Base-by-base conservation (phyloP, 2,797 vertebrate genomes). In the Vespertilio murinus region DNA sequence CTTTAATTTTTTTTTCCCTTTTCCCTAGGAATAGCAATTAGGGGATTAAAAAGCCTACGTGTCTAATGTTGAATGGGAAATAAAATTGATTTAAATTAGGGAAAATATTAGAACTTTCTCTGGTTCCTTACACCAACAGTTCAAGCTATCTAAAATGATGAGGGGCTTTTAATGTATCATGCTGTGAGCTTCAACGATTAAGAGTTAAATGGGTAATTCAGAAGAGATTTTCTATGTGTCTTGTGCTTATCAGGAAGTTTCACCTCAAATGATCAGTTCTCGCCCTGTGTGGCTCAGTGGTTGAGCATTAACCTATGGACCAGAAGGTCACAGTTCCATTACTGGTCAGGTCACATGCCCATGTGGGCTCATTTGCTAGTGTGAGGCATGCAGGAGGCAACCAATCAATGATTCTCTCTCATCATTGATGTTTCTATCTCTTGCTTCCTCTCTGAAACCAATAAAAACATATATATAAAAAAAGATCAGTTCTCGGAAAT, bases 21-120 rank as follows among this genome's bases (percentile, higher is more conserved):
- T 91, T 92, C 90, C 84, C 92, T 75, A 75, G 59, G 59, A 93
- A 95, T 64, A 93, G 35, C 78, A 95, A 93, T 95, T 88, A 95
- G 14, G 49, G 33, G 30, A 95, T 88, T 94, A 79, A 91, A 95
- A 95, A 93, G 9, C 13, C 4, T 96, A 28, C 7, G 79, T 92
- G 52, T 94, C 56, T 95, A 92, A 88, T 61, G 40, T 81, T 93
- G 49, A 96, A 70, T 82, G 69, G 33, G 89, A 96, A 94, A 70
- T 75, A 23, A 95, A 94, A 90, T 67, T 90, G 56, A 94, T 90
- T 92, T 95, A 77, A 77, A 77, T 70, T 84, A 11, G 17, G 40
- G 17, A 42, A 95, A 90, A 79, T 74, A 75, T 67, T 65, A 81
- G 16, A 85, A 25, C 18, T 93, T 54, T n/a, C n/a, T 52, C 56